Base-by-base conservation (phyloP, 2,888 invertebrate genomes). In the Drosophila sordidula region DNA sequence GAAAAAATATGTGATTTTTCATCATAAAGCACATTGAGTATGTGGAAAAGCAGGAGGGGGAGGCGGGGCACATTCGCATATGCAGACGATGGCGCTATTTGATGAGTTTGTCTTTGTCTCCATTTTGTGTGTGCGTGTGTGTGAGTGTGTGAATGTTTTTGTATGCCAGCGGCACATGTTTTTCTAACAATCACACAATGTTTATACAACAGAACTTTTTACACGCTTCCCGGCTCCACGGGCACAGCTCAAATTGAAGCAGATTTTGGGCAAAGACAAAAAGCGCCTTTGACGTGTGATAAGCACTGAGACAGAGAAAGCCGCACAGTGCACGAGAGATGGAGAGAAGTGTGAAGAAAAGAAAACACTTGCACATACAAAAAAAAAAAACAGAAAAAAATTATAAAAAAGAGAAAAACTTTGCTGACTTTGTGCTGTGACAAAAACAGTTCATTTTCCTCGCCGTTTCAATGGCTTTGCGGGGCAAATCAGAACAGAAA, bases 171-270 rank as follows among this genome's bases (percentile, higher is more conserved):
- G 83, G 83, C 83, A 84, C 83, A 84, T 84, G 89, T 84, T 84
- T 84, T 89, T 89, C 87, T 84, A 80, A 84, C 83, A 89, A 84
- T 84, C 83, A 84, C 87, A 87, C 89, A 84, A 80, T 84, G 89
- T 84, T 89, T 89, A 84, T 80, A 89, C 84, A 89, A 87, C 78
- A 80, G 84, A 84, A 84, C 85, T 84, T 84, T 83, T 89, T 89
- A 75, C 85, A 87, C 52, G 67, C 71, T 50, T 32, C 47, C 36
- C 45, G 39, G 46, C 42, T 51, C 29, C 29, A 29, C 29, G 9
- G 57, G 58, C 68, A 78, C 47, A 64, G 74, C 87, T 76, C 70
- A 86, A 83, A 87, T 83, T 87, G 84, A 87, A 83, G 87, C 85
- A 77, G 83, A 83, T 80, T 83, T 83, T 83, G 61, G 80, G 75